Evolutionary conservation across 2,797 vertebrate genomes (phyloP).

Genomic region (Chelonia mydas): DNA sequence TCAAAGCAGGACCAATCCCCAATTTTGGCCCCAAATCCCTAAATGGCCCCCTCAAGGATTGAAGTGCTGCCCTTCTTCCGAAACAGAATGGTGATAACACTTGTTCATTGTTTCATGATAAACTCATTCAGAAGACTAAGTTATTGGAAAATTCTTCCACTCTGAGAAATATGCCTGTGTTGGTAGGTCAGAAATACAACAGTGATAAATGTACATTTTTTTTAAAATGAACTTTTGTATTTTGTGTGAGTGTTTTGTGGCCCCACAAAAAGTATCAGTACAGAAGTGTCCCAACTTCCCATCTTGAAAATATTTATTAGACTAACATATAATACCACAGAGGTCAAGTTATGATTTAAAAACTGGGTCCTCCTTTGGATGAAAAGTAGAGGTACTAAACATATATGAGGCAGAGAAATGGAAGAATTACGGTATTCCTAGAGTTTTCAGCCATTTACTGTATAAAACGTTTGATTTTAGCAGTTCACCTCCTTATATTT

Average conservation of each 20-base stretch:
- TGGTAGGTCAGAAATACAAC: not conserved
- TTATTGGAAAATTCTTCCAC: not conserved
- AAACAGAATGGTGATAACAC: fast-evolving
- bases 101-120: not conserved
- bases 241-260: fast-evolving
- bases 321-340: not conserved
- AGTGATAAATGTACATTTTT: not conserved
- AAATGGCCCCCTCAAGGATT: no score
- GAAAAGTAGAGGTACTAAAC: conserved; percentile 32
- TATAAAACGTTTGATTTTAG: not conserved
- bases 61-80: not conserved
- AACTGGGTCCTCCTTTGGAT: conserved; percentile 25
- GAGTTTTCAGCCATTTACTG: not conserved
- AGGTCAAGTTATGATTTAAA: conserved; percentile 29
- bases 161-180: not conserved
- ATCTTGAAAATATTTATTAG: conserved; percentile 9
- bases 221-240: not conserved
- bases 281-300: not conserved
- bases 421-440: not conserved
- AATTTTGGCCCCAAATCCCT: no score
- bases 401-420: not conserved
- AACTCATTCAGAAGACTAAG: not conserved
- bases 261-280: fast-evolving
- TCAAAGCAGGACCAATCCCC: no score
- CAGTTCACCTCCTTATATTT: not conserved